Base-by-base conservation (phyloP, 92 coral and sea anemone species). In the Phenganax subtilis region DNA sequence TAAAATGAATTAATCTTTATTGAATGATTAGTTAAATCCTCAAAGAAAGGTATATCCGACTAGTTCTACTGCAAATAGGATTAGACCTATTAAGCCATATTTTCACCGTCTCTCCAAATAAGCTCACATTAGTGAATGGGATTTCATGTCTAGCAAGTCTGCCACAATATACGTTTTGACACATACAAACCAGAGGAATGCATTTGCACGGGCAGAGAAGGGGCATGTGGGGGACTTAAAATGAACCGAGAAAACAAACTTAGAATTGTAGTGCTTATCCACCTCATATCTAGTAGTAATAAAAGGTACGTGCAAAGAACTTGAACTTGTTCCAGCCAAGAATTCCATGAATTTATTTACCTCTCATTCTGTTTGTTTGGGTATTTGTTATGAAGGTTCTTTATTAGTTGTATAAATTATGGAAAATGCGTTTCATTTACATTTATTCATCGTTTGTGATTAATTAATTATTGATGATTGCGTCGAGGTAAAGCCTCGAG, bases 21-120 rank as follows among this genome's bases (percentile, higher is more conserved):
- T 77, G 66, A 77, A 77, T 77, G 82, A 60, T 60, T 31, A 77
- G 82, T 77, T 59, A 63, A 79, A 79, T 79, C 73, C 83, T 79
- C 58, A 79, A 79, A 79, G 73, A 64, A 79, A 64, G 61, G 83
- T 44, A 29, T 79, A 79, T 79, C 83, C 83, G 83, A 79, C 82
- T 31, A 61, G 44, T 56, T 27, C 83, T 63, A 74, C 51, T 11
- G 74, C 83, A 79, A 79, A 79, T 52, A 63, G 83, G 83, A 79
- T 79, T 79, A 79, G 10, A 25, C 69, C 51, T 53, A 15, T 79
- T 79, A 27, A 79, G 58, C 83, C 62, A 15, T 53, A 73, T 79
- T 60, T 60, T 79, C 83, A 64, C 77, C 25, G 77, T 54, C 31
- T 63, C 74, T 54, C 60, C 63, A 63, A 76, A 76, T 31, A 64